Conservation (phyloP, 2,113 vertebrate species). For the Calyptomena viridis region DNA sequence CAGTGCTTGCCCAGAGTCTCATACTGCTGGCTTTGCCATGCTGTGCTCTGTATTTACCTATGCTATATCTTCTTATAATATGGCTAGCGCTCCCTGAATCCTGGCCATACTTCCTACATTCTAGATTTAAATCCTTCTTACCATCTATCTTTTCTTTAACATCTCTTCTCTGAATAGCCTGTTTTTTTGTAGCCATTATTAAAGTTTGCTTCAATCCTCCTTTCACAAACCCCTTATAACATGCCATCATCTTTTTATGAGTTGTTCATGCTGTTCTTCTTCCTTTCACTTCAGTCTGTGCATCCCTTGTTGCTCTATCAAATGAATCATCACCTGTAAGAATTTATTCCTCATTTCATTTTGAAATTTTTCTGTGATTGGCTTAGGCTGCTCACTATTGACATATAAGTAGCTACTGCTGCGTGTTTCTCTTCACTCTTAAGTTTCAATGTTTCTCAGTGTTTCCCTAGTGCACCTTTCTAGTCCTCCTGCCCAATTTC, state of each 20-base stretch:
- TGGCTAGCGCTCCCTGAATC: background rate
- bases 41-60: slow-evolving; percentile 20
- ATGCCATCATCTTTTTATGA: background rate
- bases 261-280: background rate
- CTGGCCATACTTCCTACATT: background rate
- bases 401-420: background rate
- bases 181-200: slow-evolving; percentile 14
- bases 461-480: background rate
- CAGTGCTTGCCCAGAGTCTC: background rate
- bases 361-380: background rate
- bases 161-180: background rate
- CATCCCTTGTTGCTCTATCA: background rate
- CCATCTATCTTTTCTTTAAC: background rate
- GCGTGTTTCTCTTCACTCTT: background rate
- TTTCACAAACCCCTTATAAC: background rate
- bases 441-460: background rate
- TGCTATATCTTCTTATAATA: background rate
- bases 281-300: background rate
- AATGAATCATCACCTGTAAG: background rate
- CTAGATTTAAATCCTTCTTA: slow-evolving; percentile 34
- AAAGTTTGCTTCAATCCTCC: slow-evolving; percentile 13
- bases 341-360: background rate
- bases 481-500: background rate
- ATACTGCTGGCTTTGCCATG: background rate
- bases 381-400: background rate